Base-by-base conservation (phyloP, 2,888 invertebrate genomes). In the Drosophila pseudotakahashii region DNA sequence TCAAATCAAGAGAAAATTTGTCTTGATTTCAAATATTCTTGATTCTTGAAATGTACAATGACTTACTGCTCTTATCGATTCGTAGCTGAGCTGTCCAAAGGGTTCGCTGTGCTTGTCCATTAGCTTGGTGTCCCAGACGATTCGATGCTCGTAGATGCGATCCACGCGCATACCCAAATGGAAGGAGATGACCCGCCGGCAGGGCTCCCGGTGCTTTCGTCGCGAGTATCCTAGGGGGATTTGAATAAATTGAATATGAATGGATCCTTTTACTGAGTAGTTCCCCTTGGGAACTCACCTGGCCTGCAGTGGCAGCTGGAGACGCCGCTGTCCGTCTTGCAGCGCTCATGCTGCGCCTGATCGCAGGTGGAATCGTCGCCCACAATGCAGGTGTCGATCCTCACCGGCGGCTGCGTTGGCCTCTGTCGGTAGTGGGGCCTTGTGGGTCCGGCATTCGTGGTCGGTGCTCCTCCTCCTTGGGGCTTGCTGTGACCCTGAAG, bases 381-480 rank as follows among this genome's bases (percentile, higher is more conserved):
- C 0, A 98, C 98, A 19, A 98, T 98, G 85, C 98, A 98, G 0
- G 98, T 98, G 90, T 98, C 98, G 71, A 98, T 98, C 78, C 98
- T 79, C 89, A 92, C 92, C 0, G 92, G 92, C 10, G 92, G 91
- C 55, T 90, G 92, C 5, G 92, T 92, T 3, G 91, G 89, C 48
- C 91, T 83, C 26, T 90, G 90, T 19, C 92, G 81, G 61, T 73
- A 96, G 94, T 90, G 95, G 94, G 95, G 94, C 71, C 95, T 92
- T 39, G 94, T 93, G 0, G 95, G 94, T 57, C 94, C 93, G 44
- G 94, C 92, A 67, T 89, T 89, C 13, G 90, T 91, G 0, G 91
- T 91, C 3, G 89, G 73, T 0, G 73, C 61, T 16, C 76, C 58
- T 9, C 58, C 61, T 16, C 75, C 54, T 9, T 10, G 57, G 34